Conservation (phyloP, 2,888 invertebrate genomes). For the Pseudococcus longispinus region DNA sequence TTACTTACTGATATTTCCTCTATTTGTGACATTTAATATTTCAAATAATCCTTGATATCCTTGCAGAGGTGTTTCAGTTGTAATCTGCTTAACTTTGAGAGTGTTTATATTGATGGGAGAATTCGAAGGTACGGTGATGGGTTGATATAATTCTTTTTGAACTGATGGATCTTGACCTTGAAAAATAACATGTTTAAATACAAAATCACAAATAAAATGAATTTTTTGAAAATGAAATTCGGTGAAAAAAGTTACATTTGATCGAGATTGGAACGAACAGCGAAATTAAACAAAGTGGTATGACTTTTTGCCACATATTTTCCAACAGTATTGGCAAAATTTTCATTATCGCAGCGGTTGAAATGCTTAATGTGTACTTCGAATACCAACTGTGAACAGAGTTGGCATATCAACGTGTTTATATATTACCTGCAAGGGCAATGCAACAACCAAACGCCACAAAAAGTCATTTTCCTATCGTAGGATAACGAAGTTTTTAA, state of each 20-base stretch:
- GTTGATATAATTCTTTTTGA: not conserved
- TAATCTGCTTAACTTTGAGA: not conserved
- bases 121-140: not conserved
- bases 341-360: no score
- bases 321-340: not conserved
- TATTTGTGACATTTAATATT: not conserved
- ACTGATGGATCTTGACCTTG: not conserved
- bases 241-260: not conserved
- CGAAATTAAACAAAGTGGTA: not conserved
- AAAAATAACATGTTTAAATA: not conserved
- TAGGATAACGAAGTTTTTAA: no score
- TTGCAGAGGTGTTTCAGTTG: not conserved
- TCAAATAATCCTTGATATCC: not conserved
- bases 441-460: no score
- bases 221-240: not conserved
- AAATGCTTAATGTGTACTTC: no score
- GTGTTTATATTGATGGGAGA: not conserved
- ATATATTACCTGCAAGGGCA: no score
- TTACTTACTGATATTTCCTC: not conserved
- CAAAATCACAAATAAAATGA: not conserved
- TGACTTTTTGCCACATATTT: not conserved
- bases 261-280: not conserved
- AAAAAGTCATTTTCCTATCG: no score
- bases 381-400: no score
- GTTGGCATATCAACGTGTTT: no score